Conservation (phyloP, 2,797 vertebrate species). For the Spheniscus humboldti region DNA sequence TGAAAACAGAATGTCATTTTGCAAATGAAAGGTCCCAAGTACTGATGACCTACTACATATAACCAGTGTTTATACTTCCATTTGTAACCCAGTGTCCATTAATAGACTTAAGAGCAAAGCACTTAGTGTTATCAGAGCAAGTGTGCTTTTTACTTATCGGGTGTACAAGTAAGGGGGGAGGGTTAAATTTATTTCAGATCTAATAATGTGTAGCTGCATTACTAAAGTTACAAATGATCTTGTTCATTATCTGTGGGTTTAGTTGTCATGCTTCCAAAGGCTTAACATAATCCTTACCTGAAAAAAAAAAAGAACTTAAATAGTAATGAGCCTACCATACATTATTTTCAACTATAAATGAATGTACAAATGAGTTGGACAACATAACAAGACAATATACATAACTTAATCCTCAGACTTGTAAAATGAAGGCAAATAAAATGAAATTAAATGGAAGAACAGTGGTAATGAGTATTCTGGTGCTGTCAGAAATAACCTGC, state of each 20-base stretch:
- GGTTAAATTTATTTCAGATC: not conserved
- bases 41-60: not conserved
- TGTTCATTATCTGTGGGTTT: not conserved
- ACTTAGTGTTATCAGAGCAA: not conserved
- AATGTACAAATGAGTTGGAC: not conserved
- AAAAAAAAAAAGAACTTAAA: not conserved
- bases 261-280: not conserved
- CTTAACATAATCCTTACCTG: not conserved
- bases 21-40: not conserved
- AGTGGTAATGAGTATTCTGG: not conserved
- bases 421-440: not conserved
- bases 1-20: not conserved
- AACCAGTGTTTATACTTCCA: not conserved
- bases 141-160: not conserved
- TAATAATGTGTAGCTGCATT: not conserved
- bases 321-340: not conserved
- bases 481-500: not conserved
- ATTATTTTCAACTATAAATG: not conserved
- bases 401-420: not conserved
- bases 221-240: not conserved
- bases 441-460: not conserved
- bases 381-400: not conserved
- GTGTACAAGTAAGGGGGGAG: accelerated
- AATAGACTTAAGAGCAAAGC: not conserved
- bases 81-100: not conserved